Conservation (phyloP, 2,113 vertebrate species). For the Mohoua ochrocephala region DNA sequence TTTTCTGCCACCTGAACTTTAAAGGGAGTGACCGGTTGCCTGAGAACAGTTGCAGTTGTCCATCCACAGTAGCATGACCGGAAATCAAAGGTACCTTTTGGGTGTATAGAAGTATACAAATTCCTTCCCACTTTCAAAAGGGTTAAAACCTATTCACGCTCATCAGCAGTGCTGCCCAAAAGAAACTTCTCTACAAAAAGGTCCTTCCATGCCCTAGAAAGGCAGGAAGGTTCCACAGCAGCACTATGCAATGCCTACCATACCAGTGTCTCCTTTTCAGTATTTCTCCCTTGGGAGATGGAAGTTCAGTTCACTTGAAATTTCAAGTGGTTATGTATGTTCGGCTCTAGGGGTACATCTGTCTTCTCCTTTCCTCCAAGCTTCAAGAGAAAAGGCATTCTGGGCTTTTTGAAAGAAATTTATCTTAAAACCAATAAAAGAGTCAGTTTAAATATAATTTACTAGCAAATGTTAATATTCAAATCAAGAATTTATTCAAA, state of each 20-base stretch:
- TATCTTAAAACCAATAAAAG: background rate
- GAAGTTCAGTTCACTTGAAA: background rate
- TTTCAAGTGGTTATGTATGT: background rate
- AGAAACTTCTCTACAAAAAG: background rate
- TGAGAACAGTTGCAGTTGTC: background rate
- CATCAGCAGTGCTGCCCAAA: background rate
- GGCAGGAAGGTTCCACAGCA: background rate
- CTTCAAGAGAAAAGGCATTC: background rate
- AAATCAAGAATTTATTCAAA: background rate
- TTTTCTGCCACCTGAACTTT: background rate
- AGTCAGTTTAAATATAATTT: background rate
- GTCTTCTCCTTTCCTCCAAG: background rate
- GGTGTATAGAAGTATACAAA: background rate
- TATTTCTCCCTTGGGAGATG: background rate
- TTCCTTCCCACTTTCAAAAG: background rate
- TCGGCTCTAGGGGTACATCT: background rate
- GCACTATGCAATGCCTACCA: accelerated
- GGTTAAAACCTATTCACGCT: background rate
- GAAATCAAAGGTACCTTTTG: background rate
- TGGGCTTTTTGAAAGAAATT: background rate
- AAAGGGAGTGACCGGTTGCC: background rate
- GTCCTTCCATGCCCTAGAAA: background rate
- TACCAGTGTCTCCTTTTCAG: background rate
- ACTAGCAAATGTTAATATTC: background rate
- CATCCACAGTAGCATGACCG: background rate